Evolutionary conservation across 2,888 invertebrate species (phyloP).

Genomic region (Alviniconcha strummeri): DNA sequence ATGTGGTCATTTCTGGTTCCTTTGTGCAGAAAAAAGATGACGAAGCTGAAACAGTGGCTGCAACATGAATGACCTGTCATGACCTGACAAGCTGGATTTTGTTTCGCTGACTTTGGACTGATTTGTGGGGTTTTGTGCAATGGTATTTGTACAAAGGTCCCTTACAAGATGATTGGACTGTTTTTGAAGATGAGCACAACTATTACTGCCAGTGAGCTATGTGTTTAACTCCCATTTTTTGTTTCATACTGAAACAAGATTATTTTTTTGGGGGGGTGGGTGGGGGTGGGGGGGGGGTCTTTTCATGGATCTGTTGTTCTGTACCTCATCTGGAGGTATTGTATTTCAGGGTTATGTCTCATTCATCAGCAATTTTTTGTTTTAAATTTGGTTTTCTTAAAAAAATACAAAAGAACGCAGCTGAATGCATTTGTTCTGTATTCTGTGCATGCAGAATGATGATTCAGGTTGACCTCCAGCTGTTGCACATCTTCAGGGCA

Average conservation of each 20-base stretch:
- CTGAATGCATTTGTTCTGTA: background rate
- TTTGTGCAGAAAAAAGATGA: conserved; percentile 8
- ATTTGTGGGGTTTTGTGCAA: background rate
- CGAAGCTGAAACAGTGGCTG: background rate
- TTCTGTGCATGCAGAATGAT: background rate
- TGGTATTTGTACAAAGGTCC: background rate
- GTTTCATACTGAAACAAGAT: too few relatives aligned
- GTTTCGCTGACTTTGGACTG: background rate
- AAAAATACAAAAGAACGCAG: too few relatives aligned
- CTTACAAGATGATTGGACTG: background rate
- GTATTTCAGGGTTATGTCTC: background rate
- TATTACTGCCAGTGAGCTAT: too few relatives aligned
- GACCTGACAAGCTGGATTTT: background rate
- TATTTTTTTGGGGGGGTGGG: too few relatives aligned
- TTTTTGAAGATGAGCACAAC: too few relatives aligned
- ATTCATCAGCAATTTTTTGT: background rate
- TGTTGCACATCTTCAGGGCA: background rate
- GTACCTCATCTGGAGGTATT: too few relatives aligned
- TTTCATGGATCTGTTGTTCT: too few relatives aligned
- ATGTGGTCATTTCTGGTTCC: too few relatives aligned
- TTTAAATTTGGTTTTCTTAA: too few relatives aligned
- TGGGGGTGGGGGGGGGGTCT: too few relatives aligned
- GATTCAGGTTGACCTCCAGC: background rate
- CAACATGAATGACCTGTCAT: background rate
- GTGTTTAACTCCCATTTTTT: too few relatives aligned